Evolutionary conservation across 2,888 invertebrate species (phyloP), one percentile per base, ranked within the genome.

Genomic region (Neria commutata): DNA sequence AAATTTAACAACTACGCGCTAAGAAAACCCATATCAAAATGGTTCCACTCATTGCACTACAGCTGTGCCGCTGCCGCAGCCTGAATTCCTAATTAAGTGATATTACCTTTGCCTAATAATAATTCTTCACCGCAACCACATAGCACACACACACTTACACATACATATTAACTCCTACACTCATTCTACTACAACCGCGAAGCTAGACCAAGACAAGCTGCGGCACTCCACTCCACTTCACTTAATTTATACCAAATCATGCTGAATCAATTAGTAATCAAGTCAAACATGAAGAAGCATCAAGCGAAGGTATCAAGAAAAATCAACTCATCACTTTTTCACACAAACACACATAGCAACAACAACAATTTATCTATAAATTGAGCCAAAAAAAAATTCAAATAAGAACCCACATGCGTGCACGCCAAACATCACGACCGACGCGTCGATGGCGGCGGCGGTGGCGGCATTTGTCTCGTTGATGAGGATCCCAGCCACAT

Each of bases 181-280:
- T n/a, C n/a, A n/a, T n/a, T n/a, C n/a, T n/a, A n/a, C n/a, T n/a
- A n/a, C n/a, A n/a, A n/a, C n/a, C n/a, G n/a, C n/a, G n/a, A n/a
- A n/a, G n/a, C n/a, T n/a, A n/a, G n/a, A n/a, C n/a, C n/a, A n/a
- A n/a, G n/a, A n/a, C n/a, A n/a, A n/a, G n/a, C n/a, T n/a, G n/a
- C n/a, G n/a, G n/a, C n/a, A n/a, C 29, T 23, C 46, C 46, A 46
- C 24, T 23, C 19, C 46, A 48, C 29, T 23, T 5, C 48, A 48
- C 25, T 26, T 26, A 23, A 67, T 61, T 69, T 67, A 58, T 66
- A 62, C 47, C 54, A 63, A 66, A 66, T 68, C 62, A 67, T 64
- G 63, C 62, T 58, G 56, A 63, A 70, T 66, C 66, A 68, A 68
- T 68, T 68, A 66, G 63, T 58, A 60, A 51, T 45, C 54, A 47